phyloP scores from a whole-genome alignment of 53 echinoderm and acorn worm species.

The Luidia sarsii region DNA sequence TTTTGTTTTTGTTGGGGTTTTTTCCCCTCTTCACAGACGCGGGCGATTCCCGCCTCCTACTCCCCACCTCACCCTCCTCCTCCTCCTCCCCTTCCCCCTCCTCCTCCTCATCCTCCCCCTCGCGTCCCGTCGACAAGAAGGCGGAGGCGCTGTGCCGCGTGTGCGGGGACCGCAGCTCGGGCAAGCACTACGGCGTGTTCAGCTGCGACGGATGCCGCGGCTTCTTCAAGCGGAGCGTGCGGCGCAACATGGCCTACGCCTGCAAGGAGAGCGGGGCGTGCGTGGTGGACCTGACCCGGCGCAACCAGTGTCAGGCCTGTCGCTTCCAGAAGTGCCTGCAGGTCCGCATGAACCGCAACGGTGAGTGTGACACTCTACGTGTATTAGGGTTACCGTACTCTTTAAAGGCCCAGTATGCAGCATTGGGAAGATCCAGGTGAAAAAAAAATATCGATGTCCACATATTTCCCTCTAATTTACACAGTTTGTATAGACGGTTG shows the following conservation, averaged over 20 bases:
- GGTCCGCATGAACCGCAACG: slow-evolving; percentile 94
- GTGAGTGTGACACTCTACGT: slow-evolving; percentile 62
- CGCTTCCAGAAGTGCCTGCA: slow-evolving; percentile 83
- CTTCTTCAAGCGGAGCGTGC: slow-evolving; percentile 97
- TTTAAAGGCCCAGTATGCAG: too few relatives aligned
- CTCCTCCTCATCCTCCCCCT: neutral
- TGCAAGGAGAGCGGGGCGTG: slow-evolving; percentile 83
- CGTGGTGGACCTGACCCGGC: slow-evolving; percentile 83
- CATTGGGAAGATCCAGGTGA: too few relatives aligned
- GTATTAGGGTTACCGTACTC: too few relatives aligned
- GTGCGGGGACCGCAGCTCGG: slow-evolving; percentile 94
- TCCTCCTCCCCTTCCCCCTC: too few relatives aligned
- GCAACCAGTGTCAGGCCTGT: slow-evolving; percentile 97
- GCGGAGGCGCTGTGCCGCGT: slow-evolving; percentile 82
- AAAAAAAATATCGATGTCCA: too few relatives aligned
- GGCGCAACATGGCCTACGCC: slow-evolving; percentile 91
- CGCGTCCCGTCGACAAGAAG: slow-evolving; percentile 8
- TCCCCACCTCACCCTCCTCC: too few relatives aligned
- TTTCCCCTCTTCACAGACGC: too few relatives aligned
- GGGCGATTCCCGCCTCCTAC: too few relatives aligned
- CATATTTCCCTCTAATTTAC: too few relatives aligned
- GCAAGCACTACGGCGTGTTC: slow-evolving; percentile 95
- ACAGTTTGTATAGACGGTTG: too few relatives aligned
- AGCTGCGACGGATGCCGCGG: slow-evolving; percentile 97
- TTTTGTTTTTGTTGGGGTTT: too few relatives aligned